Percentiles rank a stretch among this genome's conserved stretches.
phyloP scores from a whole-genome alignment of 2,113 vertebrate species.

The Oryzias woworae region DNA sequence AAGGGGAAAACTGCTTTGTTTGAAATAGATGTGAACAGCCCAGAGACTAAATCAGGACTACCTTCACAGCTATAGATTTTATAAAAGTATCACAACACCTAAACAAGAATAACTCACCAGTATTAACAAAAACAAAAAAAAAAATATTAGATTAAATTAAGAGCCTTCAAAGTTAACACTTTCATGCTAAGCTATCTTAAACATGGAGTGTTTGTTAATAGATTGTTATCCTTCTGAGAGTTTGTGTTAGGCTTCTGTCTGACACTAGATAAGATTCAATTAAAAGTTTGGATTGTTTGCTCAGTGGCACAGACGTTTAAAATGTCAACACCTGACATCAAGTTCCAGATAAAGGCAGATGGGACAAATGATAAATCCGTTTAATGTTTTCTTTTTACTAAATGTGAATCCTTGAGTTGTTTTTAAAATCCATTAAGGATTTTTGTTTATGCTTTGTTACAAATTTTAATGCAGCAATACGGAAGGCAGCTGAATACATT shows the following conservation, averaged over 20 bases:
- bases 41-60: conserved; percentile 11
- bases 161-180: neutral
- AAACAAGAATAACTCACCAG: conserved; percentile 5
- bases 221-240: conserved; percentile 4
- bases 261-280: conserved; percentile 14
- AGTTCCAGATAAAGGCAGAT: neutral
- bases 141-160: conserved; percentile 11
- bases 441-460: neutral
- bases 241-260: conserved; percentile 27
- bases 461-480: neutral
- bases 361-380: too few species aligned
- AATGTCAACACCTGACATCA: neutral
- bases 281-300: conserved; percentile 13
- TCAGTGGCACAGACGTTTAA: neutral
- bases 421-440: neutral
- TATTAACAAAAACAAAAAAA: conserved; percentile 1
- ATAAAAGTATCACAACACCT: neutral
- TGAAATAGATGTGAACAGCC: conserved; percentile 41
- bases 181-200: neutral
- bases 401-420: too few species aligned
- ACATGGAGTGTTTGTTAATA: conserved; percentile 8
- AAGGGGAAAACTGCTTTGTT: conserved; percentile 30
- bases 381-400: too few species aligned
- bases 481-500: too few species aligned
- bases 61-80: conserved; percentile 17